These are phyloP conservation scores for Galaxea fascicularis DNA, from an alignment of 92 coral and sea anemone genomes.

Conservation along the genomic window DNA sequence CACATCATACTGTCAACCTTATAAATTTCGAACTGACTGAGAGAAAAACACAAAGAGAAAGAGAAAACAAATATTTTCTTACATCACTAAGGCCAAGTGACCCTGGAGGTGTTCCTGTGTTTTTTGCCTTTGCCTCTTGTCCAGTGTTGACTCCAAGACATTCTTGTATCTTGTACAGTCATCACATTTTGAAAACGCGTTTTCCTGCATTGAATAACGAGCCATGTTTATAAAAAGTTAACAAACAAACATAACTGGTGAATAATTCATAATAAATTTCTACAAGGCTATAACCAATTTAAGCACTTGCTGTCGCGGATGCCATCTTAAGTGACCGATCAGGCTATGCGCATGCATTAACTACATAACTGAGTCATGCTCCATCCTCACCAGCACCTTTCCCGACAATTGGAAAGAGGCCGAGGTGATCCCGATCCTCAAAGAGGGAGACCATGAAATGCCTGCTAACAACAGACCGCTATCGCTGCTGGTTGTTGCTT, in stretches of 20 bases:
- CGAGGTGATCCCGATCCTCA: too few species aligned
- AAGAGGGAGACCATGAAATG: too few species aligned
- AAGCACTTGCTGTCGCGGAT: too few species aligned
- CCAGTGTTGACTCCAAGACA: constrained; percentile 15
- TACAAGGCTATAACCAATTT: too few species aligned
- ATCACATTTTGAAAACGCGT: constrained; percentile 49
- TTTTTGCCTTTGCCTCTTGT: constrained; percentile 24
- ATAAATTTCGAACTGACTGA: neutral
- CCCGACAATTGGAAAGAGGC: too few species aligned
- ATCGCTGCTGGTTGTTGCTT: too few species aligned
- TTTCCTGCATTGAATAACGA: constrained; percentile 25
- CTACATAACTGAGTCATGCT: too few species aligned
- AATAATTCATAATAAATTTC: too few species aligned
- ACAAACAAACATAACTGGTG: neutral
- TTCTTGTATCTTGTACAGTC: constrained; percentile 43
- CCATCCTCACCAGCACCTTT: too few species aligned
- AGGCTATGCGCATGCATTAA: too few species aligned
- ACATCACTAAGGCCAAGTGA: constrained; percentile 11
- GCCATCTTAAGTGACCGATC: too few species aligned
- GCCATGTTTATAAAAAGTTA: neutral
- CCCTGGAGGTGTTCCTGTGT: constrained; percentile 19
- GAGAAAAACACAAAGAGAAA: neutral
- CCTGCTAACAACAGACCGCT: too few species aligned
- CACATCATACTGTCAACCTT: neutral
- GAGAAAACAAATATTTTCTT: neutral